phyloP scores from a whole-genome alignment of 1,140 invertebrate genomes.

The Hycleus phaleratus region DNA sequence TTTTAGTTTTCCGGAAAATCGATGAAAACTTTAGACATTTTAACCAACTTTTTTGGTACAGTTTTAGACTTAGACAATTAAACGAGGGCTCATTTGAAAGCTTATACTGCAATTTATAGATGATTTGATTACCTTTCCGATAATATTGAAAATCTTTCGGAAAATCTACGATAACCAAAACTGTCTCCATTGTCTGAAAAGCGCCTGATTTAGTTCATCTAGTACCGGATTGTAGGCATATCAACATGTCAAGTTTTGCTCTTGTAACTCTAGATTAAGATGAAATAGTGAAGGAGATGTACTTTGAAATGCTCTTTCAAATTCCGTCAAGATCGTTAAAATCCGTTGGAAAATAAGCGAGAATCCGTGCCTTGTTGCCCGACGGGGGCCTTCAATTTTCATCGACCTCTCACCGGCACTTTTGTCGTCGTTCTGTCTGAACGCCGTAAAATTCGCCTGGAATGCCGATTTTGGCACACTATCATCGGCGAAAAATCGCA shows the following conservation, averaged over 20 bases:
- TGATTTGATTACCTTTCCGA: too few relatives aligned
- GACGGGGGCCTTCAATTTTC: background rate
- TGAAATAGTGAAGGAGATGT: background rate
- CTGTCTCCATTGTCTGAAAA: too few relatives aligned
- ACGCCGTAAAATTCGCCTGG: slow-evolving; percentile 63
- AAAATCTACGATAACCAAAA: too few relatives aligned
- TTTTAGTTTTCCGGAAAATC: too few relatives aligned
- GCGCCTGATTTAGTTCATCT: too few relatives aligned
- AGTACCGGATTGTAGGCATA: background rate
- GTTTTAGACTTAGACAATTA: too few relatives aligned
- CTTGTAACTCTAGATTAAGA: background rate
- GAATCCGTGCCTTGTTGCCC: background rate
- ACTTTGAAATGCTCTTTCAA: background rate
- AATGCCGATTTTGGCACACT: slow-evolving; percentile 61
- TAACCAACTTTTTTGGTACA: too few relatives aligned
- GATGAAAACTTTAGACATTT: too few relatives aligned
- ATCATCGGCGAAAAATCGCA: slow-evolving; percentile 62
- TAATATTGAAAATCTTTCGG: too few relatives aligned
- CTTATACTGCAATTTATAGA: too few relatives aligned
- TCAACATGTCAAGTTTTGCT: background rate
- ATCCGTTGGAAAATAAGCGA: too few relatives aligned
- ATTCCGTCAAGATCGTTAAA: background rate
- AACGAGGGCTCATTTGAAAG: too few relatives aligned
- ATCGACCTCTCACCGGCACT: slow-evolving; percentile 27
- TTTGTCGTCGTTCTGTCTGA: slow-evolving; percentile 51